Percentiles rank a stretch among this genome's conserved stretches.
Conservation (phyloP, 2,113 vertebrate genomes). For the Megaptera novaeangliae region DNA sequence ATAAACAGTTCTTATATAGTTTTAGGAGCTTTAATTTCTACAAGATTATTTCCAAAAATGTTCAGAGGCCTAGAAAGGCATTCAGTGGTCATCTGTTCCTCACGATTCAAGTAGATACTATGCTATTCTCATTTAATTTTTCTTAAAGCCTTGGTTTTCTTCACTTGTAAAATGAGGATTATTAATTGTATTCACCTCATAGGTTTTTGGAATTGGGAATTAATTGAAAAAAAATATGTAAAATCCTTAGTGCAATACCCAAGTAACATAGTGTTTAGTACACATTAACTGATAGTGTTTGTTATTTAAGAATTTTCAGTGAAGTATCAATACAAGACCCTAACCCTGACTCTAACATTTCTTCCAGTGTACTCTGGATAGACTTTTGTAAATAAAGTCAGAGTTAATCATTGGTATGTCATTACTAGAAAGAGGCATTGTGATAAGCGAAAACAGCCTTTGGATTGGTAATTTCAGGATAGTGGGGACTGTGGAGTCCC, state of each 20-base stretch:
- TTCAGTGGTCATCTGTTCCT: background rate
- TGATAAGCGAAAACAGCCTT: slow-evolving; percentile 1
- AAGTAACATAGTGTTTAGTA: background rate
- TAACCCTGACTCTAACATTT: background rate
- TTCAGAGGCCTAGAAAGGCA: background rate
- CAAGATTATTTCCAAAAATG: background rate
- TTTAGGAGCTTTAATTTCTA: background rate
- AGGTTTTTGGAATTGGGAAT: background rate
- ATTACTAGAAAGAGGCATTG: background rate
- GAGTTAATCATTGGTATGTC: background rate
- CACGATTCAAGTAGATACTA: background rate
- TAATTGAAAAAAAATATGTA: background rate
- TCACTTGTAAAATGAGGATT: background rate
- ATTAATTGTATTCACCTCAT: background rate
- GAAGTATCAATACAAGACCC: background rate
- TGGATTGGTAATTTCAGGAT: slow-evolving; percentile 24
- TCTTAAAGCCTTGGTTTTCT: background rate
- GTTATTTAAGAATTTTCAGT: slow-evolving; percentile 22
- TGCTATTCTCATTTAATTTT: background rate
- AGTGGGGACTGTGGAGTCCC: background rate
- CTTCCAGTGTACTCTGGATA: background rate
- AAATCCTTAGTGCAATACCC: background rate
- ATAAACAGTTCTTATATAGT: background rate
- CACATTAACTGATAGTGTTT: background rate
- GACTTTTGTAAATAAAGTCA: background rate